phyloP scores from a whole-genome alignment of 2,888 invertebrate genomes.

The Dryocosmus kuriphilus region DNA sequence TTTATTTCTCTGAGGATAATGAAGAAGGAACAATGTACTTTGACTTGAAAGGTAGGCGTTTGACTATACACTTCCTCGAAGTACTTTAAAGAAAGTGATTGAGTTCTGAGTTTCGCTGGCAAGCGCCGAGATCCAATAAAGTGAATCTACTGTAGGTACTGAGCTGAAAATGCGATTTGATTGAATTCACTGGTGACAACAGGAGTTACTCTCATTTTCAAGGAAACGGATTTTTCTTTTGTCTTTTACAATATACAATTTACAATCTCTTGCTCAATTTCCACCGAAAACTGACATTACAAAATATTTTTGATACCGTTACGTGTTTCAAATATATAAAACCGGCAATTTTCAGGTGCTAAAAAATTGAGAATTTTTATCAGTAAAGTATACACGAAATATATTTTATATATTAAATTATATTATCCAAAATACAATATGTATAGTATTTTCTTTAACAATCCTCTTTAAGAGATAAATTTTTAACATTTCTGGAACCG shows the following conservation, averaged over 20 bases:
- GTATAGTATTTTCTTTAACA: too few species aligned
- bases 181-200: conserved; percentile 1
- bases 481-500: too few species aligned
- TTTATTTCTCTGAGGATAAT: background rate
- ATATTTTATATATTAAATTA: too few species aligned
- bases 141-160: background rate
- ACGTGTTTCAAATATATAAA: background rate
- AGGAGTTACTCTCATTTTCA: background rate
- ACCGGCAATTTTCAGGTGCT: background rate
- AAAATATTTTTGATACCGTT: too few species aligned
- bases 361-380: too few species aligned
- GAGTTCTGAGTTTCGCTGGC: background rate
- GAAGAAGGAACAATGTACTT: background rate
- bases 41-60: background rate
- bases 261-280: background rate
- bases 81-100: background rate
- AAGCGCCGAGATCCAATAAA: background rate
- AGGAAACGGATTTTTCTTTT: background rate
- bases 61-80: background rate
- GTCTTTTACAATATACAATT: background rate
- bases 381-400: too few species aligned
- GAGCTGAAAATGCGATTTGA: conserved; percentile 3
- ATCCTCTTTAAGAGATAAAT: too few species aligned
- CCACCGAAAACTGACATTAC: too few species aligned
- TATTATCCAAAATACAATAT: too few species aligned